phyloP scores from a whole-genome alignment of 1,140 invertebrate species.

The Brachionus calyciflorus region DNA sequence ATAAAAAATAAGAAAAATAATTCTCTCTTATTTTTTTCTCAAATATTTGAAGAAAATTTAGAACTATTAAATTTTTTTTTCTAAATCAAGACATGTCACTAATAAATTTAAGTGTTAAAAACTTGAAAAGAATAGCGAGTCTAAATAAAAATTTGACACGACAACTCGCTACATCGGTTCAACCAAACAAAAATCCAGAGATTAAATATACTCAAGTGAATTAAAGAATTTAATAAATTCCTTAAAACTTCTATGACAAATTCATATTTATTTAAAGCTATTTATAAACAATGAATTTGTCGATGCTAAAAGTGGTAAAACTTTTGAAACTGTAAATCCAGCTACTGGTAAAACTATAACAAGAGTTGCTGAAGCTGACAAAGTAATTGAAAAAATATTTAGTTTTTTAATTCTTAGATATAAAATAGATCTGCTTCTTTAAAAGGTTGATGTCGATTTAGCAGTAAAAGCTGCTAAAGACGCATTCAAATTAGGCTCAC shows the following conservation, averaged over 20 bases:
- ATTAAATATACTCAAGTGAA: conserved; percentile 23
- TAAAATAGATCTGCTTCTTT: not conserved
- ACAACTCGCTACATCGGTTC: not conserved
- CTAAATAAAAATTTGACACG: not conserved
- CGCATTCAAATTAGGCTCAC: conserved; percentile 71
- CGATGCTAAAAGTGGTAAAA: conserved; percentile 76
- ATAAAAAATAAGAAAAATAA: not conserved
- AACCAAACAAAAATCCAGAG: conserved; percentile 5
- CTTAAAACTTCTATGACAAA: not conserved
- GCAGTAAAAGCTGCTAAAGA: conserved; percentile 72
- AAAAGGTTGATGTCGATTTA: conserved; percentile 70
- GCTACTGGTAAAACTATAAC: conserved; percentile 72
- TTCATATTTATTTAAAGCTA: conserved; percentile 14
- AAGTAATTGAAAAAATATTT: not conserved
- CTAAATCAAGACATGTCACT: not conserved
- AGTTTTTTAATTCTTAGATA: not conserved
- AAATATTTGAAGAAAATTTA: too few relatives aligned
- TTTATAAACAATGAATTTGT: conserved; percentile 92
- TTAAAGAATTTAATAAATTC: not conserved
- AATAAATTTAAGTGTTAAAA: not conserved
- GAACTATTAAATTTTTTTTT: too few relatives aligned
- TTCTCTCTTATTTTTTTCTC: not conserved
- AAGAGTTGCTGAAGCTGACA: conserved; percentile 74
- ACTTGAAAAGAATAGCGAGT: not conserved
- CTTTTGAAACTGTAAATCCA: conserved; percentile 82